Percentiles rank a stretch among this genome's conserved stretches.
These are phyloP conservation scores for Nannoperca australis DNA, from an alignment of 2,797 vertebrate species.

Conservation along the genomic window DNA sequence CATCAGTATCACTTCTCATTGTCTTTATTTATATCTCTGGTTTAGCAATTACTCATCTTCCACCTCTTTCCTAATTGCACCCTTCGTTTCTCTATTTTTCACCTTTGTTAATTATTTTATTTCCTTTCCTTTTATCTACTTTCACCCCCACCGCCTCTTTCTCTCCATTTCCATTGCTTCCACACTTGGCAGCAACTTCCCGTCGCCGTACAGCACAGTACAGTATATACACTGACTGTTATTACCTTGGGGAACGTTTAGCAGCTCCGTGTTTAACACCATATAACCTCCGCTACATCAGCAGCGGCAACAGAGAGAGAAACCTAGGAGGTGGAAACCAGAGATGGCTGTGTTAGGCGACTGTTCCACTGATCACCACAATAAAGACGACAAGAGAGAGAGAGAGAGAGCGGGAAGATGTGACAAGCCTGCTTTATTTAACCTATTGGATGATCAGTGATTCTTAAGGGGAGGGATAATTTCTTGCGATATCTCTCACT, in stretches of 20 bases:
- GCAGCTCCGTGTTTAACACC: slow-evolving; percentile 86
- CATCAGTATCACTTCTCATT: slow-evolving; percentile 32
- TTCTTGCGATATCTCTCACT: slow-evolving; percentile 83
- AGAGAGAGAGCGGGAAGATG: slow-evolving; percentile 44
- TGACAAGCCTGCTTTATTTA: slow-evolving; percentile 78
- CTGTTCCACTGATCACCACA: slow-evolving; percentile 79
- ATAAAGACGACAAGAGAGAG: slow-evolving; percentile 72
- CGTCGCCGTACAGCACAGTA: slow-evolving; percentile 36
- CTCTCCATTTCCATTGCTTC: slow-evolving; percentile 44
- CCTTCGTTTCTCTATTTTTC: slow-evolving; percentile 14
- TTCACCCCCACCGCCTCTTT: slow-evolving; percentile 7
- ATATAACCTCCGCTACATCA: slow-evolving; percentile 82
- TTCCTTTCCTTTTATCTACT: slow-evolving; percentile 10
- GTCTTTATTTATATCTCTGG: slow-evolving; percentile 30
- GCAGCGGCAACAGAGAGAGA: slow-evolving; percentile 72
- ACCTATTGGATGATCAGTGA: slow-evolving; percentile 82
- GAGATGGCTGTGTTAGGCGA: slow-evolving; percentile 75
- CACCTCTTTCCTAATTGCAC: slow-evolving; percentile 14
- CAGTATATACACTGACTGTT: slow-evolving; percentile 78
- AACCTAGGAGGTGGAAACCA: slow-evolving; percentile 78
- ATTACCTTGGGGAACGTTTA: slow-evolving; percentile 86
- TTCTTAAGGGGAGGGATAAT: slow-evolving; percentile 82
- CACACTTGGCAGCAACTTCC: slow-evolving; percentile 57
- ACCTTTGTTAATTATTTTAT: slow-evolving; percentile 38
- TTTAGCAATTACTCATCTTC: slow-evolving; percentile 27